Evolutionary conservation across 2,888 invertebrate genomes (phyloP).

Genomic region (Pyrocoelia pectoralis): DNA sequence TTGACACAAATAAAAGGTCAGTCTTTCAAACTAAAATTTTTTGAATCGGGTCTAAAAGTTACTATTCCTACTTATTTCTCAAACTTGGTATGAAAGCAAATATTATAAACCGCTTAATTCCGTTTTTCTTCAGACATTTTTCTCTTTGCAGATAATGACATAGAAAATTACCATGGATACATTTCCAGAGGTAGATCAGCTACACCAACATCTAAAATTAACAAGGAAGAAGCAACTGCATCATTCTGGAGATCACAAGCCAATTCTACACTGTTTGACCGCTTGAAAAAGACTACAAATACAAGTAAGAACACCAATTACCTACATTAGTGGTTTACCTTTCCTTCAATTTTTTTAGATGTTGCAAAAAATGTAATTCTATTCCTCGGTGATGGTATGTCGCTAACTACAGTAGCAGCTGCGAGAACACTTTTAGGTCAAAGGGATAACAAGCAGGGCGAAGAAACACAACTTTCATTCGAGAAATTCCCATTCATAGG

Average conservation of each 20-base stretch:
- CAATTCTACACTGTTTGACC: background rate
- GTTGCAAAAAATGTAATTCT: constrained; percentile 77
- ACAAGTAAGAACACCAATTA: background rate
- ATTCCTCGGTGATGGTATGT: constrained; percentile 91
- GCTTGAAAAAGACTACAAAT: background rate
- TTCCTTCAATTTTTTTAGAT: constrained; percentile 39
- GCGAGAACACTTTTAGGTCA: constrained; percentile 71
- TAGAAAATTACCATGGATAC: background rate
- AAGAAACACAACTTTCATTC: constrained; percentile 73
- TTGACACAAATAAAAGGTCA: no score
- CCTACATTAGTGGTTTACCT: background rate
- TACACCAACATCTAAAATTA: no score
- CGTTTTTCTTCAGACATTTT: no score
- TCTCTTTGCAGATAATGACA: no score
- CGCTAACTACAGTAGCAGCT: constrained; percentile 79
- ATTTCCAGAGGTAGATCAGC: background rate
- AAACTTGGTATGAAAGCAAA: no score
- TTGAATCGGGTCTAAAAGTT: no score
- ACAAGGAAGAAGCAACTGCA: background rate
- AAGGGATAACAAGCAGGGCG: constrained; percentile 65
- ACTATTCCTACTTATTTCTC: no score
- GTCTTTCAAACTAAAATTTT: no score
- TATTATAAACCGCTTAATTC: no score
- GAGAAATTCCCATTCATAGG: constrained; percentile 79
- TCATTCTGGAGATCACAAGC: background rate